A percentile compares a stretch with the other conserved stretches of the same genome.
Conservation (phyloP, 2,888 invertebrate species). For the Rhogogaster chlorosoma region DNA sequence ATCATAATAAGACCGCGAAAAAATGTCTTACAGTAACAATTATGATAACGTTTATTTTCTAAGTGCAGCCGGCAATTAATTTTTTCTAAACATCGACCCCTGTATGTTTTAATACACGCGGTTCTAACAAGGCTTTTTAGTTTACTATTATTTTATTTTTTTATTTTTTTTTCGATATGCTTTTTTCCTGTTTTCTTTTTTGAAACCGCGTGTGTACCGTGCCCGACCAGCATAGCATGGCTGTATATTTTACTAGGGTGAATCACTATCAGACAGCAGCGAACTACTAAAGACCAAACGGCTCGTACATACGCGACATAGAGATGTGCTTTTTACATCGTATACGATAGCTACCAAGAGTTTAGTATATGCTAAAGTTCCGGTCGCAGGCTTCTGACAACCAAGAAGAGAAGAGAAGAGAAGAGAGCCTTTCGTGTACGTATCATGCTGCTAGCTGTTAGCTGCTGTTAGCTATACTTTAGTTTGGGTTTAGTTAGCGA, state of each 20-base stretch:
- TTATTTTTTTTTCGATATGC: neutral
- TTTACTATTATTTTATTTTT: conserved; percentile 20
- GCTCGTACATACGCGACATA: neutral
- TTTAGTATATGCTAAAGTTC: conserved; percentile 49
- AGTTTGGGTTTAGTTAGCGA: conserved; percentile 43
- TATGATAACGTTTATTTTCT: conserved; percentile 4
- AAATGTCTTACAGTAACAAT: neutral
- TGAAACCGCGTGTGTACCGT: conserved; percentile 32
- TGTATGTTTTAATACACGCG: conserved; percentile 50
- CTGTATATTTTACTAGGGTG: conserved; percentile 55
- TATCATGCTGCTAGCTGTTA: conserved; percentile 33
- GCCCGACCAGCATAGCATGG: conserved; percentile 6
- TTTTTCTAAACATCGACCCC: conserved; percentile 3
- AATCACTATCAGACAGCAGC: conserved; percentile 52
- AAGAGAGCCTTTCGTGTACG: conserved; percentile 41
- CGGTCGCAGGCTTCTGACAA: conserved; percentile 1
- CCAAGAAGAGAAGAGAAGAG: conserved; percentile 32
- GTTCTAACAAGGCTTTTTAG: conserved; percentile 31
- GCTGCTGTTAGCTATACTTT: conserved; percentile 36
- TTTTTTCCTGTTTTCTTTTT: neutral
- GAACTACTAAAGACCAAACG: conserved; percentile 39
- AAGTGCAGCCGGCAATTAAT: conserved; percentile 10
- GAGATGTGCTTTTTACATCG: conserved; percentile 6
- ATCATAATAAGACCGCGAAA: neutral
- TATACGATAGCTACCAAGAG: conserved; percentile 22